Base-by-base conservation (phyloP, 2,888 invertebrate genomes). In the Campoplex nolae region DNA sequence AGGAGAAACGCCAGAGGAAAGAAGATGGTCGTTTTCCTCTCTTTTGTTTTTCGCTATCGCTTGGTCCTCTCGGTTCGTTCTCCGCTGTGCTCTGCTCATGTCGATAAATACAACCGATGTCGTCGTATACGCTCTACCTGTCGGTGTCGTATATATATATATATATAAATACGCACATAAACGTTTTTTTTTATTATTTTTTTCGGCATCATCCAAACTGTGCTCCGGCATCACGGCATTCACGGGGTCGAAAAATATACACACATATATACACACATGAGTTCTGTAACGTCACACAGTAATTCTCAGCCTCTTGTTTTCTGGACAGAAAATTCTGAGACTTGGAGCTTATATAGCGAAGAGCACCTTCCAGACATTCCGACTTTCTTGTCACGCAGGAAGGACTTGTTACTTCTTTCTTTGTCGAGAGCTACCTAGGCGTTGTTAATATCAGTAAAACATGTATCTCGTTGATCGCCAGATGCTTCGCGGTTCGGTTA, bases 21-120 rank as follows among this genome's bases (percentile, higher is more conserved):
- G 84, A 51, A 84, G 23, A 11, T 48, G 42, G 58, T 80, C 48
- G 28, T 77, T 23, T 79, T 58, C 77, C 67, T 68, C 67, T 77
- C 71, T 65, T 79, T 73, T 84, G 77, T 28, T 77, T 86, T 86
- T 28, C 78, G 51, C 78, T 77, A 67, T 84, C 79, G 68, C 65
- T 42, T 51, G 87, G 88, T 76, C 73, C 54, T 48, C 75, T 71
- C 13, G 73, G 48, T 83, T 70, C 74, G 65, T 51, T 56, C 71
- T 48, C 32, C 78, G 62, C 73, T 81, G 68, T 87, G 88, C 84
- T 82, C 82, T 83, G 80, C 83, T 89, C 88, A 88, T 90, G 90
- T 90, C 91, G 91, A 93, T 92, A 92, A 92, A 92, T 93, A 92
- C 92, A 87, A 90, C 85, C 90, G 90, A 92, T 89, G 90, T 91